Evolutionary conservation across 2,888 invertebrate species (phyloP).

Genomic region (Chrysolina americana): DNA sequence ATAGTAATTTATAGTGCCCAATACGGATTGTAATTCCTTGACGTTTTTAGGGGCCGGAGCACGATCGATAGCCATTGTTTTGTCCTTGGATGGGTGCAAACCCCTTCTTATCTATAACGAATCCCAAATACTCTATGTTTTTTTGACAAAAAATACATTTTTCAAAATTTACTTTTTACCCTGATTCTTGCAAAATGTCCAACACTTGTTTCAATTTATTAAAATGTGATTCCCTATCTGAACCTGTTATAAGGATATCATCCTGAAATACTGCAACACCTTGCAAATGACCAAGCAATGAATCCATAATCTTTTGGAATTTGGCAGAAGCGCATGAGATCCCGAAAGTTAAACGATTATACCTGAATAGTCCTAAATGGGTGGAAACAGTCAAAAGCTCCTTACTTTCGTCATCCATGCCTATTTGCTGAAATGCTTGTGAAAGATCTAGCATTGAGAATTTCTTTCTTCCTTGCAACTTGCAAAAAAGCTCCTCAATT

Average conservation of each 20-base stretch:
- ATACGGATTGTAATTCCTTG: background rate
- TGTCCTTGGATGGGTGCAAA: conserved; percentile 3
- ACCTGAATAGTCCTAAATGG: conserved; percentile 28
- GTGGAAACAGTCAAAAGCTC: conserved; percentile 33
- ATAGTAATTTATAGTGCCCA: conserved; percentile 1
- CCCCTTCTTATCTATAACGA: background rate
- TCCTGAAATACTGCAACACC: conserved; percentile 14
- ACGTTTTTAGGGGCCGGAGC: background rate
- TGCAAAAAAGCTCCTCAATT: background rate
- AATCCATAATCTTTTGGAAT: background rate
- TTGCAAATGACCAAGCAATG: background rate
- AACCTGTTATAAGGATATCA: background rate
- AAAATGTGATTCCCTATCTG: background rate
- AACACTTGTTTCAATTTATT: background rate
- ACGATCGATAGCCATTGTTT: background rate
- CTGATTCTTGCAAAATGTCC: background rate
- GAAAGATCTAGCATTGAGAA: background rate
- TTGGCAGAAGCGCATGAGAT: conserved; percentile 9
- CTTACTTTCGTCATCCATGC: conserved; percentile 27
- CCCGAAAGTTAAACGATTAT: conserved; percentile 19
- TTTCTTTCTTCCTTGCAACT: background rate
- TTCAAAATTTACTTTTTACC: conserved; percentile 15
- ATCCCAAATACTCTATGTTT: background rate
- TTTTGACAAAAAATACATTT: conserved; percentile 21
- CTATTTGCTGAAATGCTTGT: conserved; percentile 21